Base-by-base conservation (phyloP, 92 coral and sea anemone species). In the Porites evermanni region DNA sequence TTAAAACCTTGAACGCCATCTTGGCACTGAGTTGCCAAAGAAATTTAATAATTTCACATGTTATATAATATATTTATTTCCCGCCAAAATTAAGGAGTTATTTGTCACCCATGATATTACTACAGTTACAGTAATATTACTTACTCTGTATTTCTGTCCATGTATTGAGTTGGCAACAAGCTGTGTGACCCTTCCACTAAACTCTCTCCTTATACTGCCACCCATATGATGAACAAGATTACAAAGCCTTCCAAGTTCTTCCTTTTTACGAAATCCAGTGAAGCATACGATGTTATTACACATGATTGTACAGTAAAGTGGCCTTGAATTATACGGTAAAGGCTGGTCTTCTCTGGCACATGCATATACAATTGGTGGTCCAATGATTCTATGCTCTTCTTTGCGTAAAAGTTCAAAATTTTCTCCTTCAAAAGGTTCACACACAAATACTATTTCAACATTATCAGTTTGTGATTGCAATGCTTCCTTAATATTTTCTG, bases 371-470 rank as follows among this genome's bases (percentile, higher is more conserved):
- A 95, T 88, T 8, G 99, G 98, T 4, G 98, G 97, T 13, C 99
- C 99, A 56, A 97, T 84, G 72, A 97, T 95, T 65, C 98, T 82
- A 53, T 97, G 98, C 63, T 97, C 99, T 85, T 97, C 99, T 74
- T 87, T 88, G 70, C 91, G 88, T 24, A 97, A 82, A 19, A 75
- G 84, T 72, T 93, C 89, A 86, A 97, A 97, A 76, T 95, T 84
- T 72, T 95, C 98, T 52, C 98, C 99, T 78, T 97, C 98, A 83
- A 97, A 97, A 18, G 99, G 99, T 12, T 97, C 99, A 79, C 99
- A 97, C 38, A 97, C 83, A 79, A 95, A 97, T 20, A 93, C 94
- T 17, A 94, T 75, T 74, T 97, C 99, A 63, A 88, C 76, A 23
- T 92, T 89, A 69, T 97, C 99, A 17, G 80, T 85, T 11, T 75